Evolutionary conservation across 2,113 vertebrate genomes (phyloP).

Genomic region (Gasterosteus aculeatus): DNA sequence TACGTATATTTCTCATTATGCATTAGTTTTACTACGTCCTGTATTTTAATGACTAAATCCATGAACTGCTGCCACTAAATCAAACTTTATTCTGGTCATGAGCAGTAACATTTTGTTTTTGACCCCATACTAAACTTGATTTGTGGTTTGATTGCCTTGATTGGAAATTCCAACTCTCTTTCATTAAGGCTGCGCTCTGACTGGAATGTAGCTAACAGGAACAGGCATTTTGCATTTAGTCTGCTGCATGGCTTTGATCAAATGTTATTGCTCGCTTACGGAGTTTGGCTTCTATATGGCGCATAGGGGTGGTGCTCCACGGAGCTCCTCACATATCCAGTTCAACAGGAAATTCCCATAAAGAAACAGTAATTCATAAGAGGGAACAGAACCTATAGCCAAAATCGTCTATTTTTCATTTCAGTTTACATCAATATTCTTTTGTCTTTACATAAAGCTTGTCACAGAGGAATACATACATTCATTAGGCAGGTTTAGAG

Average conservation of each 20-base stretch:
- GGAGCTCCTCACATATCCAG: conserved; percentile 32
- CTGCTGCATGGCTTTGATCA: conserved; percentile 27
- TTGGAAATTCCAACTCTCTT: neutral
- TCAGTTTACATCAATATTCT: conserved; percentile 33
- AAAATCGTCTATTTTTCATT: conserved; percentile 67
- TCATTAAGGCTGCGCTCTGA: conserved; percentile 5
- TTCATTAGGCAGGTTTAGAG: conserved; percentile 63
- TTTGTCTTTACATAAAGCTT: conserved; percentile 63
- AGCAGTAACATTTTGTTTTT: conserved; percentile 8
- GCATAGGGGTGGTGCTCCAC: neutral
- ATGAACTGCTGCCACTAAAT: conserved; percentile 20
- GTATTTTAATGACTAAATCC: neutral
- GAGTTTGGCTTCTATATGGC: conserved; percentile 17
- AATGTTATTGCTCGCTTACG: conserved; percentile 30
- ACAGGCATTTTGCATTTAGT: conserved; percentile 18
- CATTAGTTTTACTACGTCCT: conserved; percentile 1
- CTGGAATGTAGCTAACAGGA: conserved; percentile 21
- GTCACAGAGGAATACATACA: conserved; percentile 66
- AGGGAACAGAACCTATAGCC: conserved; percentile 8
- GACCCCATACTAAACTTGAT: conserved; percentile 11
- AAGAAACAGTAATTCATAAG: conserved; percentile 34
- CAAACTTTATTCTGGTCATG: conserved; percentile 6
- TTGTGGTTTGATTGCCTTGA: neutral
- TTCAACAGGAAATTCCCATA: conserved; percentile 34
- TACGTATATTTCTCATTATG: neutral